phyloP scores from a whole-genome alignment of 1,140 invertebrate species.

The Neuroterus valhalla region DNA sequence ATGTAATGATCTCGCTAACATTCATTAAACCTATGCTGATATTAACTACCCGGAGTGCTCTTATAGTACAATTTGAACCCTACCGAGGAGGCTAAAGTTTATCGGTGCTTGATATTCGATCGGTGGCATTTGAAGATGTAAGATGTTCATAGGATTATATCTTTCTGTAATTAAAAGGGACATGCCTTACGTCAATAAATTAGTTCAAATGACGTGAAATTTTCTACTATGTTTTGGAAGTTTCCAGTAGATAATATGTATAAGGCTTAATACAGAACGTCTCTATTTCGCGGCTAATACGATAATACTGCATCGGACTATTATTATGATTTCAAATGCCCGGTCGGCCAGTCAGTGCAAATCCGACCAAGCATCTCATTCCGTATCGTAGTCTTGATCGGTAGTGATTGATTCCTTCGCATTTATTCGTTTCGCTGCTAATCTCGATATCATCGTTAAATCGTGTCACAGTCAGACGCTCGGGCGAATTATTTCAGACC shows the following conservation, averaged over 20 bases:
- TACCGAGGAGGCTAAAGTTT: background rate
- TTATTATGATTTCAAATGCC: constrained; percentile 61
- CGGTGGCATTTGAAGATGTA: background rate
- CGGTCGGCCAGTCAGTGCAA: constrained; percentile 45
- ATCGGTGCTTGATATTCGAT: background rate
- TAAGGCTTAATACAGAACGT: constrained; percentile 26
- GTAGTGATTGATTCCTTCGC: constrained; percentile 59
- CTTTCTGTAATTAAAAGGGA: background rate
- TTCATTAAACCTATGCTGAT: background rate
- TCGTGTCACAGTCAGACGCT: constrained; percentile 31
- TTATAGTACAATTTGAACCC: background rate
- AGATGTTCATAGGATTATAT: background rate
- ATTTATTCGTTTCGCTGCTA: constrained; percentile 54
- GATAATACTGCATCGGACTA: constrained; percentile 52
- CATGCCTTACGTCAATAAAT: background rate
- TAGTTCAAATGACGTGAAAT: constrained; percentile 7
- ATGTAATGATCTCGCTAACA: constrained; percentile 9
- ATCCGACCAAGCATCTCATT: constrained; percentile 50
- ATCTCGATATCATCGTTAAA: constrained; percentile 54
- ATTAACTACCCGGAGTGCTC: background rate
- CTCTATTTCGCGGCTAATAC: constrained; percentile 41
- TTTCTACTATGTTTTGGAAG: constrained; percentile 35
- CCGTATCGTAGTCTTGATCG: constrained; percentile 51
- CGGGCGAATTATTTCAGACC: constrained; percentile 10
- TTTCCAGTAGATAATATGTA: too few species aligned